Conservation (phyloP, 2,888 invertebrate genomes). For the Seladonia tumulorum region DNA sequence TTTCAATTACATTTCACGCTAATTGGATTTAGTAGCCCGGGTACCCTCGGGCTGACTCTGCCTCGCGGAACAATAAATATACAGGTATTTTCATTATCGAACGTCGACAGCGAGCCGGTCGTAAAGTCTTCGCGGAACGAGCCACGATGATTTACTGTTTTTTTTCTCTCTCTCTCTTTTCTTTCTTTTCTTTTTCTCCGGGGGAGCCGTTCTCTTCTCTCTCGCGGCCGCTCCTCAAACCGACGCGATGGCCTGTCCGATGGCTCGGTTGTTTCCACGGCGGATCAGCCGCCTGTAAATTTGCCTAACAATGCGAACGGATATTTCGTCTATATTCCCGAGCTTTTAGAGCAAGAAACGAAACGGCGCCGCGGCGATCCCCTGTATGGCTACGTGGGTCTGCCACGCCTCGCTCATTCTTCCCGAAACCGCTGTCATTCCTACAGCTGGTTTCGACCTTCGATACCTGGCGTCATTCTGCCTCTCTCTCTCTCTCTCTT, state of each 20-base stretch:
- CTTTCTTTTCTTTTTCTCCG: conserved; percentile 1
- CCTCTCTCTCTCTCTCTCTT: background rate
- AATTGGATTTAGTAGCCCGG: conserved; percentile 67
- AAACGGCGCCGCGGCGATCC: conserved; percentile 43
- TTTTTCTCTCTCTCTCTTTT: conserved; percentile 21
- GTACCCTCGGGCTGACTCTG: conserved; percentile 43
- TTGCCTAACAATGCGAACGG: conserved; percentile 66
- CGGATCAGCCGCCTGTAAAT: conserved; percentile 56
- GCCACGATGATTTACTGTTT: conserved; percentile 66
- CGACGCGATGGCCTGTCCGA: conserved; percentile 15
- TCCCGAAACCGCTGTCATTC: conserved; percentile 70
- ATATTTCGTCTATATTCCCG: conserved; percentile 58
- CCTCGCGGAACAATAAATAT: conserved; percentile 66
- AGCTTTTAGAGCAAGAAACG: conserved; percentile 53
- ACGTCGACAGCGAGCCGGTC: conserved; percentile 66
- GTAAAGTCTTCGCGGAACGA: conserved; percentile 69
- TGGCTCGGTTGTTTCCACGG: conserved; percentile 11
- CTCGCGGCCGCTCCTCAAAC: background rate
- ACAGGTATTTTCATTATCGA: conserved; percentile 73
- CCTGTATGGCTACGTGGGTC: background rate
- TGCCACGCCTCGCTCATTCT: conserved; percentile 72
- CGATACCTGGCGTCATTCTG: conserved; percentile 28
- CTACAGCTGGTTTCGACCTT: conserved; percentile 62
- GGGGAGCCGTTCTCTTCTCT: background rate
- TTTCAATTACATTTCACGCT: conserved; percentile 64